Evolutionary conservation across 1,140 invertebrate genomes (phyloP).

Genomic region (Camponotus pennsylvanicus): DNA sequence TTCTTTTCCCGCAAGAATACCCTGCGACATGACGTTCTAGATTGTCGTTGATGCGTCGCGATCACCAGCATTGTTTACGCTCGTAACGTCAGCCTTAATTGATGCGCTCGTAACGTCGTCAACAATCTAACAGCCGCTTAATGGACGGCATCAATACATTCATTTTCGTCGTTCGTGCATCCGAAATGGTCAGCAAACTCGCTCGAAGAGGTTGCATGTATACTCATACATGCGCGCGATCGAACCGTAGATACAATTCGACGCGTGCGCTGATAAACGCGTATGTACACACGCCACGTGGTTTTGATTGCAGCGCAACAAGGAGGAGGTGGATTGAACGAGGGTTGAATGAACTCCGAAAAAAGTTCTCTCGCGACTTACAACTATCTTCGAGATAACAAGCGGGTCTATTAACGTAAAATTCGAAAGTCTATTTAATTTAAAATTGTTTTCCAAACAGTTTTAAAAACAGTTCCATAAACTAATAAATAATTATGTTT

Average conservation of each 20-base stretch:
- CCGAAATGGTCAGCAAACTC: neutral
- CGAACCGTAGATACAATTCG: slow-evolving; percentile 26
- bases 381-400: neutral
- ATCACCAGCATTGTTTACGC: slow-evolving; percentile 1
- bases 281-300: slow-evolving; percentile 53
- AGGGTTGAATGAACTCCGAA: slow-evolving; percentile 35
- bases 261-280: slow-evolving; percentile 40
- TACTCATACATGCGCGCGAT: slow-evolving; percentile 12
- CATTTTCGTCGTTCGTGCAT: neutral
- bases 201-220: neutral
- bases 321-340: no score
- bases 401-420: neutral
- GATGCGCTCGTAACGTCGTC: neutral
- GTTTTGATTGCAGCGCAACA: slow-evolving; percentile 9
- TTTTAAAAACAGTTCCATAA: neutral
- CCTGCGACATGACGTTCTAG: slow-evolving; percentile 4
- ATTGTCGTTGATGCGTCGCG: neutral
- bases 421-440: slow-evolving; percentile 5
- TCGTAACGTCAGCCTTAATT: neutral
- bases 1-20: slow-evolving; percentile 47
- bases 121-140: neutral
- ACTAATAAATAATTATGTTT: neutral
- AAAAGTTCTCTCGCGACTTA: slow-evolving; percentile 9
- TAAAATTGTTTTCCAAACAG: neutral
- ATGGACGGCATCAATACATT: neutral